These are phyloP conservation scores for Acrocephalus kingi DNA, from an alignment of 2,113 vertebrate genomes.

Conservation along the genomic window DNA sequence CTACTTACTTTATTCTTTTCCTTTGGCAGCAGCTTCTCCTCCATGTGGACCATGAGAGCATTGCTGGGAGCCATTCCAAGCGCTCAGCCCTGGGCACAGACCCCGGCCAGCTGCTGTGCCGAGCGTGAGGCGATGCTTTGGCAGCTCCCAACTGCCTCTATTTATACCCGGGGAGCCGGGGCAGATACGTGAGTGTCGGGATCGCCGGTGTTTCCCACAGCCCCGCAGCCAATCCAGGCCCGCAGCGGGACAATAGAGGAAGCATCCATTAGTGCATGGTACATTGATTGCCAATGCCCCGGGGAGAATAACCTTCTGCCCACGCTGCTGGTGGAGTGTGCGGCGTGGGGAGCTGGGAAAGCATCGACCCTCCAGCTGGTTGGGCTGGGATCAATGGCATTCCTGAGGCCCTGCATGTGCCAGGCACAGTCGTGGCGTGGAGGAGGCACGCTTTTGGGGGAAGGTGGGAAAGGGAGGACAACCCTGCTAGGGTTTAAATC, in stretches of 20 bases:
- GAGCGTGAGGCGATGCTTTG: not conserved
- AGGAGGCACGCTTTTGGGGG: not conserved
- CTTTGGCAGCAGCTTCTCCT: slow-evolving; percentile 58
- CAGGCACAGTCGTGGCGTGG: not conserved
- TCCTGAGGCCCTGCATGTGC: not conserved
- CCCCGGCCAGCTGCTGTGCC: not conserved
- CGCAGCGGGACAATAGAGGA: slow-evolving; percentile 28
- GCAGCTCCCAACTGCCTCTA: not conserved
- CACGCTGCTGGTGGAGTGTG: slow-evolving; percentile 54
- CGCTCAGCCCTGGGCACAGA: not conserved
- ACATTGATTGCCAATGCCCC: slow-evolving; percentile 50
- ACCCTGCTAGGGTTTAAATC: not conserved
- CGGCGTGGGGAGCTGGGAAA: slow-evolving; percentile 38
- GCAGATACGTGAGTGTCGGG: slow-evolving; percentile 38
- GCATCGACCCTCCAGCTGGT: slow-evolving; percentile 17
- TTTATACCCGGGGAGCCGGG: slow-evolving; percentile 34
- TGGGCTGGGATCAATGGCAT: not conserved
- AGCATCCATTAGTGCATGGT: slow-evolving; percentile 52
- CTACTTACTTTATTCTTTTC: slow-evolving; percentile 69
- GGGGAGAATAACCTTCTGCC: slow-evolving; percentile 65
- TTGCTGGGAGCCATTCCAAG: slow-evolving; percentile 51
- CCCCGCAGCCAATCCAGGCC: slow-evolving; percentile 58
- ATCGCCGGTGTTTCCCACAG: slow-evolving; percentile 69
- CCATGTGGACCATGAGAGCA: not conserved
- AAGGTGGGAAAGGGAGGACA: not conserved